Base-by-base conservation (phyloP, 2,888 invertebrate genomes). In the Choreutis nemorana region DNA sequence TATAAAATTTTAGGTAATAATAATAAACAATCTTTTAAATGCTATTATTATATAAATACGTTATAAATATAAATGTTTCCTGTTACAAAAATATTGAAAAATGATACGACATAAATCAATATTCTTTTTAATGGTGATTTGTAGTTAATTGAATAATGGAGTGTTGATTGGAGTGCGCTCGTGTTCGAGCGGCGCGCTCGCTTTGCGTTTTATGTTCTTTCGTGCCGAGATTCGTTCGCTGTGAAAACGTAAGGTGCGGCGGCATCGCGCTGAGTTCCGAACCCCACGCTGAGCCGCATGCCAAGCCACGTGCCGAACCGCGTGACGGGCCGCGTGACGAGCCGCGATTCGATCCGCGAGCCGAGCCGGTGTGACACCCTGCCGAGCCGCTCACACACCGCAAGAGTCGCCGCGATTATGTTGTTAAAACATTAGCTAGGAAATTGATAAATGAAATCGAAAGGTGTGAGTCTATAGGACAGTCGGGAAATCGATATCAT, bases 11-110 rank as follows among this genome's bases (percentile, higher is more conserved):
- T 80, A 80, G 80, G 73, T 80, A 79, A 73, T 75, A 73, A 75
- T 72, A 79, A 75, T 77, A 73, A 80, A 80, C 79, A 79, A 80
- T 77, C 78, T 79, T 80, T 79, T 80, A 77, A 79, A 79, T 68
- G 77, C 78, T 78, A 77, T 77, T 77, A 79, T 78, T 77, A 79
- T 79, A 79, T 77, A 78, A 79, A 80, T 80, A 80, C 78, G 79
- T 80, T 80, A 80, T 79, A 66, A 75, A 73, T 72, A 79, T 78
- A 75, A 80, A 80, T 79, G 80, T 79, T 80, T 78, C 80, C 80
- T 80, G 80, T 80, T 80, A 80, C 77, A 73, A 70, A 71, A 73
- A 75, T 75, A 75, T 73, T 75, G 73, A 77, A 72, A n/a, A 73
- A 75, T 70, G 71, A 77, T 77, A 77, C 77, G 77, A 77, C 70